Percentiles rank a stretch among this genome's conserved stretches.
phyloP scores from a whole-genome alignment of 2,113 vertebrate species.

The Okapia johnstoni region DNA sequence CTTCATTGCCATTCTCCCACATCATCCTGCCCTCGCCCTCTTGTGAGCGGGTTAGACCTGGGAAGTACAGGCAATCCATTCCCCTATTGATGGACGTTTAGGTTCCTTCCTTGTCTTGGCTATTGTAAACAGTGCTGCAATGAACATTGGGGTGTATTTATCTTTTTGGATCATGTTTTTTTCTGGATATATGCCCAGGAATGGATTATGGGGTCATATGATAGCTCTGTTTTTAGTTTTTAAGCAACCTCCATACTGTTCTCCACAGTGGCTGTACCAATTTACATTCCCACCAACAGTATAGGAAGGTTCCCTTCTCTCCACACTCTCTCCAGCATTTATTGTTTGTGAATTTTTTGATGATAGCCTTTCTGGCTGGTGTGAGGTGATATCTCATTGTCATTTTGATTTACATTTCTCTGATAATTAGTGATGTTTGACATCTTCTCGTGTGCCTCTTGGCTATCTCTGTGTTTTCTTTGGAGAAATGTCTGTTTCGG shows the following conservation, averaged over 20 bases:
- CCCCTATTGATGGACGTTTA: background rate
- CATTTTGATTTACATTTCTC: background rate
- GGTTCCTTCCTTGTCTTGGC: background rate
- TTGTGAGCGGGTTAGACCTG: too few relatives aligned
- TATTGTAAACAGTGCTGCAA: background rate
- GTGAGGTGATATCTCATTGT: background rate
- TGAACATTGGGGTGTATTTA: background rate
- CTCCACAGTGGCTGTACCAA: background rate
- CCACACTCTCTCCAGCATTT: background rate
- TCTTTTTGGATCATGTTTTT: background rate
- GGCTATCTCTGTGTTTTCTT: background rate
- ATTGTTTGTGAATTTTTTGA: background rate
- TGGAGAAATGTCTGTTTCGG: background rate
- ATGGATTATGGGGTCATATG: background rate
- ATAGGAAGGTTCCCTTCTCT: background rate
- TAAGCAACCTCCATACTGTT: background rate
- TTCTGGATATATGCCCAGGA: background rate
- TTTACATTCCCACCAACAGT: background rate
- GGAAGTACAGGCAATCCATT: background rate
- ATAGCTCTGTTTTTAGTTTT: background rate
- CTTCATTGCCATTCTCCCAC: too few relatives aligned
- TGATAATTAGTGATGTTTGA: background rate
- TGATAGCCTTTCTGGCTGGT: background rate
- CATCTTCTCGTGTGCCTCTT: background rate
- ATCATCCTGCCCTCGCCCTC: too few relatives aligned